Evolutionary conservation across 2,113 vertebrate genomes (phyloP).

Genomic region (Hystrix cristata): DNA sequence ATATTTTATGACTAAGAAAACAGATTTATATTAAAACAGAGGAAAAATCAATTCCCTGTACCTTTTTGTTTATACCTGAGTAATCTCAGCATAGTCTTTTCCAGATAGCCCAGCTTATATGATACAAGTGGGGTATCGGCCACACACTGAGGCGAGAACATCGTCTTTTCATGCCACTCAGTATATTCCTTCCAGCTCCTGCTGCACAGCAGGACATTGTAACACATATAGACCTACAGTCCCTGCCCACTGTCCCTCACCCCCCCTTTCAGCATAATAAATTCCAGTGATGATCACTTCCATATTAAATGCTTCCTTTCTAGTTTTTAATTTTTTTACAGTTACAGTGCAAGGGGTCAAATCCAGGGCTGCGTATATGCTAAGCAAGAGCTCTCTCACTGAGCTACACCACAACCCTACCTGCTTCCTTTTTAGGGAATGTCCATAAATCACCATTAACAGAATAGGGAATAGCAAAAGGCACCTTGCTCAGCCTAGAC

Average conservation of each 20-base stretch:
- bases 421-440: not conserved
- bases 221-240: not conserved
- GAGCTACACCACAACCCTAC: not conserved
- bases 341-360: not conserved
- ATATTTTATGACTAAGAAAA: constrained; percentile 43
- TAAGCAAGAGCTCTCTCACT: not conserved
- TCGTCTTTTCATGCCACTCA: not conserved
- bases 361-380: no score
- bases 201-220: not conserved
- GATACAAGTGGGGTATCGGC: not conserved
- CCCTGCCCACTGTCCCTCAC: not conserved
- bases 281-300: not conserved
- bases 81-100: not conserved
- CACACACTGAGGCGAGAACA: not conserved
- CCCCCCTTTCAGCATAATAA: not conserved
- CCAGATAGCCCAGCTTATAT: not conserved
- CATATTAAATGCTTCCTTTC: not conserved
- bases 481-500: not conserved
- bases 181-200: not conserved
- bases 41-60: not conserved
- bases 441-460: not conserved
- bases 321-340: not conserved
- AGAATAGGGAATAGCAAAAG: not conserved
- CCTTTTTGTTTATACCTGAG: not conserved
- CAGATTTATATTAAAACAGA: constrained; percentile 8